These are phyloP conservation scores for Solea solea DNA, from an alignment of 2,113 vertebrate species.

Conservation along the genomic window DNA sequence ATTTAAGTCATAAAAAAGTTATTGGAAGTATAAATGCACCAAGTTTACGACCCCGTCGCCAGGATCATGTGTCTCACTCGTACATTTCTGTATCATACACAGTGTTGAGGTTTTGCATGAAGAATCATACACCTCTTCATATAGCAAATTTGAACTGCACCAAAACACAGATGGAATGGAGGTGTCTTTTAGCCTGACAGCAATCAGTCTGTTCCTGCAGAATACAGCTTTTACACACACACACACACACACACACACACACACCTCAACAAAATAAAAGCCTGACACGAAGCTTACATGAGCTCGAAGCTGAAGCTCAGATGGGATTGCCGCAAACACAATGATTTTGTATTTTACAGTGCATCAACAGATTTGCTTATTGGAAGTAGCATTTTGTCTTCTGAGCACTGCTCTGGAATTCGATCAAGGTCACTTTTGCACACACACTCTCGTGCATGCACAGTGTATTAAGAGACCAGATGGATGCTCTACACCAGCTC, in stretches of 20 bases:
- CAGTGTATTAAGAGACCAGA: conserved; percentile 55
- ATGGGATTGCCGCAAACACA: not conserved
- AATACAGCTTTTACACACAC: conserved; percentile 31
- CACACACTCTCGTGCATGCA: conserved; percentile 14
- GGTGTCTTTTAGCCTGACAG: conserved; percentile 24
- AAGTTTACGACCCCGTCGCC: too few relatives aligned
- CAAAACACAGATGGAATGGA: conserved; percentile 37
- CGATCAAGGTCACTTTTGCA: conserved; percentile 55
- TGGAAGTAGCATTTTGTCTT: not conserved
- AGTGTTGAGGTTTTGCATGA: too few relatives aligned
- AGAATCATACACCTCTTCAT: too few relatives aligned
- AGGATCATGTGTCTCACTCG: too few relatives aligned
- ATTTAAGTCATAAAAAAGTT: too few relatives aligned
- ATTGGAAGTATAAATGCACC: too few relatives aligned
- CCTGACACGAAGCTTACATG: conserved; percentile 5
- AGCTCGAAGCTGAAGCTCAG: not conserved
- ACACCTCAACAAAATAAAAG: conserved; percentile 17
- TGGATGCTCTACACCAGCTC: conserved; percentile 67
- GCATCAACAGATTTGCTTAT: conserved; percentile 1
- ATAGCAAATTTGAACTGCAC: too few relatives aligned
- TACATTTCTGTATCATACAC: too few relatives aligned
- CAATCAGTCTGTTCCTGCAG: conserved; percentile 39
- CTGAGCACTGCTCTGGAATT: conserved; percentile 17
- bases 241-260: not conserved
- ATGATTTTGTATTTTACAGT: not conserved